Base-by-base conservation (phyloP, 37 sponge, comb jelly and placozoan species). In the Oopsacas minuta region DNA sequence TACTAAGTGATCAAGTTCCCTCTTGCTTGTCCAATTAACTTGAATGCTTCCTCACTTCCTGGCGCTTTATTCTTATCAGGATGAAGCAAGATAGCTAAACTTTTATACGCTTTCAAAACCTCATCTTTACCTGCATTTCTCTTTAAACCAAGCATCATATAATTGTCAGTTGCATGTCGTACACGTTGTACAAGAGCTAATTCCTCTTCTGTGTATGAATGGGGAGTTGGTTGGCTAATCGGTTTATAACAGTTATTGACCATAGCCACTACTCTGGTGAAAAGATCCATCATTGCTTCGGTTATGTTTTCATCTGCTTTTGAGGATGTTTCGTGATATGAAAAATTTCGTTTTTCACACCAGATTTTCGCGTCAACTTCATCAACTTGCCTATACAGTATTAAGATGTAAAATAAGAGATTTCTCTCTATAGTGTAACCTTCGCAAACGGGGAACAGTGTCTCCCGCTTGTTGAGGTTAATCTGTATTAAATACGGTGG, bases 41-140 rank as follows among this genome's bases (percentile, higher is more conserved):
- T 97, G 85, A 97, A 97, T 3, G 98, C 98, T 37, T 97, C 98
- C 0, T 90, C 93, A 85, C 93, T 91, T 0, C 95, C 98, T 35
- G 97, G 97, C 8, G 93, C 93, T 25, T 83, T 38, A 82, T 92
- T 92, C 84, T 94, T 97, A 83, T 94, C 95, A 0, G 95, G 98
- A 38, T 97, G 98, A 5, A 97, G 87, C 38, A 91, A 83, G 3
- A 94, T 81, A 28, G 95, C 95, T 28, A 94, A 81, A 37, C 90
- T 93, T 30, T 88, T 89, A 83, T 92, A 97, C 0, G 93, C 89
- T 42, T 87, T 91, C 25, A 88, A 85, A 8, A 96, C 69, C 30
- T 96, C 97, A 53, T 96, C 97, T 86, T 91, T 93, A 39, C 32
- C 7, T 25, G 75, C 75, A 61, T 10, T 25, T 37, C 52, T 69